phyloP scores from a whole-genome alignment of 2,888 invertebrate genomes.

The Ochropacha duplaris region DNA sequence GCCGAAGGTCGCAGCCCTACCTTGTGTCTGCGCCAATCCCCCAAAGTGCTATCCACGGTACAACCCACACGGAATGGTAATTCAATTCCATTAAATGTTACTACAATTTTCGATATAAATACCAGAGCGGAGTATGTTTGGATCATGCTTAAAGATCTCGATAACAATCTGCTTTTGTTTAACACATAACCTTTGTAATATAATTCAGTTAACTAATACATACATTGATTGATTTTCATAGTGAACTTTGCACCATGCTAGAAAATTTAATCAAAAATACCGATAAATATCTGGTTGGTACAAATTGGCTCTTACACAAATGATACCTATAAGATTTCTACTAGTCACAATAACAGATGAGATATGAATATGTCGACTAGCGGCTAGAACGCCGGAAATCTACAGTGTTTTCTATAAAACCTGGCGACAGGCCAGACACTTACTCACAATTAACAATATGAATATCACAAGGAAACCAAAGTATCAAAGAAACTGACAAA shows the following conservation, averaged over 20 bases:
- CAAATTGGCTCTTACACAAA: conserved; percentile 32
- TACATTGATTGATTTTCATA: too few species aligned
- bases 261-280: not conserved
- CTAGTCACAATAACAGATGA: not conserved
- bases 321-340: conserved; percentile 15
- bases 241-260: not conserved
- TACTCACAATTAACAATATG: conserved; percentile 39
- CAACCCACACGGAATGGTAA: conserved; percentile 40
- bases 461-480: conserved; percentile 14
- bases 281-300: not conserved
- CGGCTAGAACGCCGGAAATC: conserved; percentile 48
- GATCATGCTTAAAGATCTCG: not conserved
- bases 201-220: not conserved
- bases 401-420: conserved; percentile 36
- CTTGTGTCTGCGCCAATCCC: conserved; percentile 45
- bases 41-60: conserved; percentile 41
- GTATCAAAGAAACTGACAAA: not conserved
- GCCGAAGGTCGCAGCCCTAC: conserved; percentile 34
- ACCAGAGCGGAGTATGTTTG: not conserved
- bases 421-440: conserved; percentile 54
- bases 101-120: conserved; percentile 23
- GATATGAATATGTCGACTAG: conserved; percentile 7
- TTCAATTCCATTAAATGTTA: conserved; percentile 43
- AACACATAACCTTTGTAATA: not conserved
- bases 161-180: not conserved